Base-by-base conservation (phyloP, 1,140 invertebrate genomes). In the Protaetia brevitarsis region DNA sequence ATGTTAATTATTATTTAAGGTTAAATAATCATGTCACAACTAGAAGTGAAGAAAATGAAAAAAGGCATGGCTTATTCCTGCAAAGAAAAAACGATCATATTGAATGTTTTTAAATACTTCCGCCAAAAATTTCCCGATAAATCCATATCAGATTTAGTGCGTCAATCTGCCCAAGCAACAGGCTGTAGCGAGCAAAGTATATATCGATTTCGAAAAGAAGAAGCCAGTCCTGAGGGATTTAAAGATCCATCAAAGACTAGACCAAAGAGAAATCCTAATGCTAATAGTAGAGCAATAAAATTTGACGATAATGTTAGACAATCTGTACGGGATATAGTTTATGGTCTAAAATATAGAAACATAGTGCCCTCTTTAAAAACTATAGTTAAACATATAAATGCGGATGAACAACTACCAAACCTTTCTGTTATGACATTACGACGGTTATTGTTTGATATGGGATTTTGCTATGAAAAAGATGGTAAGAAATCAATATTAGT, bases 71-170 rank as follows among this genome's bases (percentile, higher is more conserved):
- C 73, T 13, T 75, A 75, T 67, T 69, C 73, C 4, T 63, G 66
- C n/a, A 74, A 74, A 70, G 74, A 74, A 58, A 75, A 75, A 68
- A 73, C 69, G 23, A 75, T 75, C 23, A 75, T 75, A 62, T 65
- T 75, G 34, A 75, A 75, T 34, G 74, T 75, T 3, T 75, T 74
- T 57, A 75, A 75, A 67, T 75, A 75, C 62, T 75, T 75, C 27
- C 65, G 69, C 11, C 61, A 19, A 10, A 30, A 71, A 19, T 69
- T 69, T 65, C 69, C 73, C 1, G 73, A 74, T 28, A 70, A 73
- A 67, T 71, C 68, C 28, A 68, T 75, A 31, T 74, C 72, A 8
- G 73, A 75, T 59, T 66, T 74, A 19, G 74, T 74, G 0, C 41
- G 71, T 13, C 37, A 66, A 21, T 74, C 74, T 7, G 29, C 74